These are phyloP conservation scores for Montipora efflorescens DNA, from an alignment of 64 coral and sea anemone species.

Conservation along the genomic window DNA sequence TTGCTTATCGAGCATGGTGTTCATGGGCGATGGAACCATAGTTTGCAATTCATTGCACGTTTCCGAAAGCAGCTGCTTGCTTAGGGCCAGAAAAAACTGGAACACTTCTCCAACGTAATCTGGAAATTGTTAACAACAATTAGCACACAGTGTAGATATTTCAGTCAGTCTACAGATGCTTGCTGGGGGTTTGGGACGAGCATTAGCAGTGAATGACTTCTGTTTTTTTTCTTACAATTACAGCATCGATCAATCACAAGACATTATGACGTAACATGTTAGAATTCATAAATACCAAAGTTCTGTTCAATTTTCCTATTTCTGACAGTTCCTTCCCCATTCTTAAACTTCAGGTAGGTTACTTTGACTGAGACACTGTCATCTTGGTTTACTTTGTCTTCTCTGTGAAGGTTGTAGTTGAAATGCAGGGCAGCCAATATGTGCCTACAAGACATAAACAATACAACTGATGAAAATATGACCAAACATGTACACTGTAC, in stretches of 20 bases:
- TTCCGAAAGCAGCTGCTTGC: background rate
- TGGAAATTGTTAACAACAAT: background rate
- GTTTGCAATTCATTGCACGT: background rate
- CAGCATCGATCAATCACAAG: too few species aligned
- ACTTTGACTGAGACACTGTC: too few species aligned
- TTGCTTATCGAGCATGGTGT: slow-evolving; percentile 36
- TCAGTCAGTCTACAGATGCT: background rate
- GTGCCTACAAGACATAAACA: too few species aligned
- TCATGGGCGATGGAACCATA: slow-evolving; percentile 27
- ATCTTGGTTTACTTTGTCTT: too few species aligned
- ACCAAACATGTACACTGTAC: too few species aligned
- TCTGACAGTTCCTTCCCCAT: too few species aligned
- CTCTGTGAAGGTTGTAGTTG: too few species aligned
- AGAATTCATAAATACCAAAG: background rate
- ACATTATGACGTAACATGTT: too few species aligned
- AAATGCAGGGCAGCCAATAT: too few species aligned
- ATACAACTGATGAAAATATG: too few species aligned
- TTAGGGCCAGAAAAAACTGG: background rate
- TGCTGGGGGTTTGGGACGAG: background rate
- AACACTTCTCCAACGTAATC: background rate
- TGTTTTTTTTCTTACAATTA: background rate
- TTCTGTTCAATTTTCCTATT: background rate
- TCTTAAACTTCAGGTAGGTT: too few species aligned
- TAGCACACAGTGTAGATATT: background rate
- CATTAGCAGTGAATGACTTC: background rate